A percentile compares a stretch with the other conserved stretches of the same genome.
phyloP scores from a whole-genome alignment of 2,113 vertebrate genomes.

The Brachypteracias leptosomus region DNA sequence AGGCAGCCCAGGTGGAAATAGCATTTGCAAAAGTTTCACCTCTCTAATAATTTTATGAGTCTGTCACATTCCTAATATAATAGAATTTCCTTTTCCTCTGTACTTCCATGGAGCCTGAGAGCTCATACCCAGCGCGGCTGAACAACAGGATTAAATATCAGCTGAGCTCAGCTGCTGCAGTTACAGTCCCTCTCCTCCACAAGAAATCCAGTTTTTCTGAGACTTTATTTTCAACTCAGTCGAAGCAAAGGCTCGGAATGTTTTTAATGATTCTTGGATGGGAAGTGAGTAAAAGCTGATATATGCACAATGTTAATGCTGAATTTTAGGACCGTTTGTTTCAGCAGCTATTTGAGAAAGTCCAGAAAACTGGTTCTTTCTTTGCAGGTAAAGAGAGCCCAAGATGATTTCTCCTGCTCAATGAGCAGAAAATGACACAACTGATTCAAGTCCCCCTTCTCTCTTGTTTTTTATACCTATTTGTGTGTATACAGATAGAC shows the following conservation, averaged over 20 bases:
- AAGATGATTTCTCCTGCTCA: neutral
- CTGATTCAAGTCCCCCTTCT: no score
- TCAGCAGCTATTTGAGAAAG: neutral
- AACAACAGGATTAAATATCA: neutral
- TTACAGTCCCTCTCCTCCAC: neutral
- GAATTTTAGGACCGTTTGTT: neutral
- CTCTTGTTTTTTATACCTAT: neutral
- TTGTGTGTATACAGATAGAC: neutral
- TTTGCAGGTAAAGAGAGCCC: neutral
- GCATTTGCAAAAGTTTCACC: neutral
- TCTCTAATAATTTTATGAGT: neutral
- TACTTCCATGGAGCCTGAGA: neutral
- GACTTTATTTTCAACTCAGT: neutral
- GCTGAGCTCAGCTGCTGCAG: neutral
- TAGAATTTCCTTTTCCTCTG: neutral
- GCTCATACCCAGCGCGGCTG: neutral
- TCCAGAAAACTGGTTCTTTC: neutral
- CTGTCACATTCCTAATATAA: neutral
- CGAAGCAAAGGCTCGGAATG: neutral
- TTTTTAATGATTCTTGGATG: neutral
- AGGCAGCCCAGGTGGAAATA: neutral
- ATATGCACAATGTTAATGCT: accelerated
- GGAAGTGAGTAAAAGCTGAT: neutral
- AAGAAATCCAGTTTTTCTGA: neutral
- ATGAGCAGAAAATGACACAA: neutral